phyloP scores from a whole-genome alignment of 2,113 vertebrate genomes.

The Hemiscyllium ocellatum region DNA sequence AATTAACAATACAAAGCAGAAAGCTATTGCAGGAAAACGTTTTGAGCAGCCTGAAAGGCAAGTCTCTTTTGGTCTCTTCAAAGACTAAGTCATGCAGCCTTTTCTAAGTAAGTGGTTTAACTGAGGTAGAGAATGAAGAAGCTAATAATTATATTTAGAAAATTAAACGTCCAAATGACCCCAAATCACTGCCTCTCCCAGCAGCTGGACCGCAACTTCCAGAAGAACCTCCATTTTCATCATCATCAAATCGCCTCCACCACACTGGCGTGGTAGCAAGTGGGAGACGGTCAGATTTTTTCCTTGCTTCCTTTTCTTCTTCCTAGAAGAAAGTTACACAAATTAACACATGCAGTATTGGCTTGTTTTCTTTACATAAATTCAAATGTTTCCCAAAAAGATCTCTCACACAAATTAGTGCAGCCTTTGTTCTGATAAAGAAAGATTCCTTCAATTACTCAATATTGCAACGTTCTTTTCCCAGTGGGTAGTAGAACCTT shows the following conservation, averaged over 20 bases:
- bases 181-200: constrained; percentile 43
- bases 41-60: background rate
- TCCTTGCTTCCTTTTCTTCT: constrained; percentile 66
- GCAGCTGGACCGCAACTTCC: constrained; percentile 57
- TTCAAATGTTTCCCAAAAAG: background rate
- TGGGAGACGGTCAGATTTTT: constrained; percentile 59
- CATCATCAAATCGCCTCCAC: constrained; percentile 65
- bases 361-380: background rate
- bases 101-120: background rate
- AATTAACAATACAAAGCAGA: background rate
- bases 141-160: constrained; percentile 49
- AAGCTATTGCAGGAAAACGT: background rate
- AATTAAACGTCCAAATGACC: constrained; percentile 62
- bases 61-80: background rate
- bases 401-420: background rate
- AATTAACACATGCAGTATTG: background rate
- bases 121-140: background rate
- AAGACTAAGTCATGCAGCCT: background rate
- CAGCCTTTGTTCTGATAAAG: background rate
- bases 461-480: background rate
- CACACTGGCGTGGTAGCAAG: constrained; percentile 57
- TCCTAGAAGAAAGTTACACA: constrained; percentile 50
- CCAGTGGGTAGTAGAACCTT: background rate
- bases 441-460: background rate
- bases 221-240: constrained; percentile 54